Conservation (phyloP, 2,797 vertebrate species). For the Natrix natrix region DNA sequence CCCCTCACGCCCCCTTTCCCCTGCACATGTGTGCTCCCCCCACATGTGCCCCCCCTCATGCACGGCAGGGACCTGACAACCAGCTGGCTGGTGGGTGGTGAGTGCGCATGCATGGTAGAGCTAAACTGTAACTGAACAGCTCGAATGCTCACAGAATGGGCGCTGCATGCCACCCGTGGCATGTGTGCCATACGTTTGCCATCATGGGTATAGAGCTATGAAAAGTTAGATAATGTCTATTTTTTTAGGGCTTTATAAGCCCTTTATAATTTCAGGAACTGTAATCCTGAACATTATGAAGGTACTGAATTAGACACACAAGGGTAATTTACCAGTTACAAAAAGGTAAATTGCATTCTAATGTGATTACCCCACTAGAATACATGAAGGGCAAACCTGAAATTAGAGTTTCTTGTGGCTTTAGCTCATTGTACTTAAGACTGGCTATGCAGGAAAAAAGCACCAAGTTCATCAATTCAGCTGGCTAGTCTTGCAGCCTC, state of each 20-base stretch:
- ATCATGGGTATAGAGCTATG: not conserved
- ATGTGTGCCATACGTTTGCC: no score
- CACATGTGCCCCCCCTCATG: no score
- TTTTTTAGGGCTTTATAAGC: not conserved
- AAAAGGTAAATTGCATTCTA: not conserved
- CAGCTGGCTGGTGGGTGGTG: no score
- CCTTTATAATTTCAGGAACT: not conserved
- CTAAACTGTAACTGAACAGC: no score
- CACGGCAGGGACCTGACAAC: no score
- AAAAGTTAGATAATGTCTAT: not conserved
- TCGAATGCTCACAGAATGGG: no score
- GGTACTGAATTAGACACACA: not conserved
- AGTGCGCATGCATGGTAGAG: no score
- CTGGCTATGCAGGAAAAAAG: not conserved
- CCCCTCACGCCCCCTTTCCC: no score
- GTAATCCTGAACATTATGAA: not conserved
- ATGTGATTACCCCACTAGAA: not conserved
- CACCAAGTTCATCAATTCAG: not conserved
- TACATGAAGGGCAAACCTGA: not conserved
- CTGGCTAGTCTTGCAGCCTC: not conserved
- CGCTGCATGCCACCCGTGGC: no score
- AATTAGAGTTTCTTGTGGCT: not conserved
- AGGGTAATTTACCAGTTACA: not conserved
- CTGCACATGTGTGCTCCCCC: no score
- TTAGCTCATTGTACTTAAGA: not conserved